Conservation (phyloP, 2,113 vertebrate species). For the Phoenicopterus ruber region DNA sequence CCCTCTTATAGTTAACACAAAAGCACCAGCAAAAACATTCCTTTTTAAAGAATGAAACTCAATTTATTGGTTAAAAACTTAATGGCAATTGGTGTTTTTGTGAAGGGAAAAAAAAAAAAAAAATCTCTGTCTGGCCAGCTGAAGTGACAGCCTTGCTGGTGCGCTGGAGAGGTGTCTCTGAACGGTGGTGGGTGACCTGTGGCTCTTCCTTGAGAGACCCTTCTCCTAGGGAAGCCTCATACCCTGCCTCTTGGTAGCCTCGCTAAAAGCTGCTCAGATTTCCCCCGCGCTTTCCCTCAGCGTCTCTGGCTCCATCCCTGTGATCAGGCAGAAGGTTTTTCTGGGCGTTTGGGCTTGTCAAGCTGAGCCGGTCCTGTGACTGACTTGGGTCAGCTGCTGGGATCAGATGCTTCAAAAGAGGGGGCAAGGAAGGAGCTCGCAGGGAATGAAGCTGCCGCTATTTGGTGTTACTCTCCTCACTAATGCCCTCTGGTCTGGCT, state of each 20-base stretch:
- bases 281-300: not conserved
- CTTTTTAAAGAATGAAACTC: not conserved
- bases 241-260: not conserved
- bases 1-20: not conserved
- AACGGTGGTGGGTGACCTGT: not conserved
- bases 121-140: not conserved
- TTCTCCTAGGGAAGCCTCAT: not conserved
- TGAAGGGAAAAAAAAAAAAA: not conserved
- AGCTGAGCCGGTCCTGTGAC: not conserved
- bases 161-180: rapidly evolving
- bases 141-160: not conserved
- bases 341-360: not conserved
- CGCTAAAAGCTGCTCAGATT: not conserved
- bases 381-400: rapidly evolving
- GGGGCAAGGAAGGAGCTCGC: not conserved
- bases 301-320: not conserved
- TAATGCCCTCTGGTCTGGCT: not conserved
- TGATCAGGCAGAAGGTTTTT: not conserved
- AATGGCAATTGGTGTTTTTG: not conserved
- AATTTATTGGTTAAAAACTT: not conserved
- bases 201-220: not conserved
- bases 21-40: not conserved
- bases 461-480: not conserved
- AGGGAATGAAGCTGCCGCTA: not conserved
- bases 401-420: not conserved